Evolutionary conservation across 2,113 vertebrate genomes (phyloP).

Genomic region (Centropus unirufus): DNA sequence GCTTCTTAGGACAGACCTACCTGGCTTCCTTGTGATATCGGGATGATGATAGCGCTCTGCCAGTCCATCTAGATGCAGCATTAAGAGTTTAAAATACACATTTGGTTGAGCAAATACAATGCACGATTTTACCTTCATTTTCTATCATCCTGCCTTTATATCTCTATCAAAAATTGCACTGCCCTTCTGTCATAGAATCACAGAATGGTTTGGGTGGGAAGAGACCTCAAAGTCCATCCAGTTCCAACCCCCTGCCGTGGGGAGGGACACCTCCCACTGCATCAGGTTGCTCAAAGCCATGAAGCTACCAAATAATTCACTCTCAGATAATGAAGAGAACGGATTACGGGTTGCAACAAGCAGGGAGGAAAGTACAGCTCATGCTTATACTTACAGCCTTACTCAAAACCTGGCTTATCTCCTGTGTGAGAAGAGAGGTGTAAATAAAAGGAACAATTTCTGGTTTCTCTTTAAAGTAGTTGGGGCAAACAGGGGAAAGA

Average conservation of each 20-base stretch:
- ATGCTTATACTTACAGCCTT: background rate
- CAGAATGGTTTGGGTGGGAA: too few relatives aligned
- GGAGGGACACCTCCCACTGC: too few relatives aligned
- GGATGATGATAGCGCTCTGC: background rate
- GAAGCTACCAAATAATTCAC: background rate
- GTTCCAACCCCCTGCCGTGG: too few relatives aligned
- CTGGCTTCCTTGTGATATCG: background rate
- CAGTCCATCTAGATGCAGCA: slow-evolving; percentile 20
- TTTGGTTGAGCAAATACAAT: background rate
- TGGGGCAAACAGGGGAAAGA: background rate
- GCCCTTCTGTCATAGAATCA: background rate
- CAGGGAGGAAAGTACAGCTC: background rate
- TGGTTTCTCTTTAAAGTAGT: background rate
- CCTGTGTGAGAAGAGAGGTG: background rate
- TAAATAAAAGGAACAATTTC: background rate
- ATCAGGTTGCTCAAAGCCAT: background rate
- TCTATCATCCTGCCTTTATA: background rate
- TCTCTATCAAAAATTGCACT: background rate
- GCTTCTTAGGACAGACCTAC: background rate
- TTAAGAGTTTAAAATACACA: background rate
- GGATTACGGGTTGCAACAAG: background rate
- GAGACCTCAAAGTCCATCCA: too few relatives aligned
- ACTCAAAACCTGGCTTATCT: background rate
- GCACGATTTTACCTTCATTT: background rate
- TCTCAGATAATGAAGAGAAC: background rate